Base-by-base conservation (phyloP, 2,888 invertebrate species). In the Cerastoderma edule region DNA sequence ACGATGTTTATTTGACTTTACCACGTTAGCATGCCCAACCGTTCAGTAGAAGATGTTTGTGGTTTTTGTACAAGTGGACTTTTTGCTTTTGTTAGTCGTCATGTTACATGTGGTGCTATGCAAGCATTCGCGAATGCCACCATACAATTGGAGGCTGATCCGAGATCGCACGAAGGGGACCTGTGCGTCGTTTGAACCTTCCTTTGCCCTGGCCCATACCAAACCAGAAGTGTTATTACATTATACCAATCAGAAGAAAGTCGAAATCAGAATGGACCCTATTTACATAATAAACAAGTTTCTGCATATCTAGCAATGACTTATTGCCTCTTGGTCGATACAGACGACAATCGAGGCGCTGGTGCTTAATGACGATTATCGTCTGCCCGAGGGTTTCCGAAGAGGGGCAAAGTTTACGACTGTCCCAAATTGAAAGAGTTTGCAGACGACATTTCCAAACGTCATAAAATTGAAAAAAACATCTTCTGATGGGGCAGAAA, bases 211-310 rank as follows among this genome's bases (percentile, higher is more conserved):
- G n/a, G n/a, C n/a, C 46, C 46, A 16, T 46, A 19, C 16, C 46
- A 46, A 46, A 39, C 16, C 46, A 16, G 19, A 2, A 2, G 19
- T n/a, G 16, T 46, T 46, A 46, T 46, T 46, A 46, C 46, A 46
- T 46, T 46, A 46, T 46, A 19, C n/a, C 46, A 46, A 46, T 46
- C 46, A 46, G 19, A 46, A n/a, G n/a, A 16, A 19, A 46, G 46
- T n/a, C 46, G 5, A 16, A 19, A 46, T 46, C 19, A 46, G n/a
- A 46, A 46, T 46, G 16, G 46, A n/a, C 46, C n/a, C 46, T 46
- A 46, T 46, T 46, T 46, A 46, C n/a, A 46, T 46, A n/a, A 46
- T 46, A 46, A 46, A 46, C 46, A 46, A 46, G 46, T 16, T 46
- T 46, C n/a, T 46, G 46, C 46, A 46, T 46, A 46, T 46, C 46